Base-by-base conservation (phyloP, 2,113 vertebrate genomes). In the Cyanoramphus novaezelandiae region DNA sequence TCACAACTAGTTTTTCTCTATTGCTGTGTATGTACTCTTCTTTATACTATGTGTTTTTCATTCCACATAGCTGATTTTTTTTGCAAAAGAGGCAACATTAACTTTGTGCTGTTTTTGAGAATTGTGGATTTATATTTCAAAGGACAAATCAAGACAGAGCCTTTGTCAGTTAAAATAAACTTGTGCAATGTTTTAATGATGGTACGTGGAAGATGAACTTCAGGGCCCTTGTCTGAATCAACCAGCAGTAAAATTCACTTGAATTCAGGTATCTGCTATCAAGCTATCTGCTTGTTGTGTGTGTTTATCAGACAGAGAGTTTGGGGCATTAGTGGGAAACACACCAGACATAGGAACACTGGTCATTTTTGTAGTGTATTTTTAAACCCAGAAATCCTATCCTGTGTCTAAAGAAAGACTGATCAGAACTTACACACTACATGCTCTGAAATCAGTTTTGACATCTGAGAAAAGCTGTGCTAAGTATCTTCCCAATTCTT, bases 81-180 rank as follows among this genome's bases (percentile, higher is more conserved):
- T 88, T 68, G 28, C 17, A 67, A 43, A 64, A 65, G 46, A 92
- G 9, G 4, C 8, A 62, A 20, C 43, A 47, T 2, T 8, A 57
- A 35, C 29, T 68, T 64, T 47, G 27, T 72, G 46, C 17, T 64
- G 1, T 25, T 82, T 71, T 46, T 13, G 14, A 82, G 43, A 82
- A 39, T 24, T 29, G 10, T 47, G 18, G 52, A 46, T 85, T 82
- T 57, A 49, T 88, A 68, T 88, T 92, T 92, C 71, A 92, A 90
- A 93, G 57, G 10, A 37, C 60, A 82, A 86, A 84, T 27, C 49
- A 64, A 75, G 37, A 75, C 21, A 64, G 37, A 83, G 18, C 7
- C 79, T 83, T 75, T 57, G 20, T 63, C 43, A 50, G 47, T 67
- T 87, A 65, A 41, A 86, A 49, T 65, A 55, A 81, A 44, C 24